A percentile compares a stretch with the other conserved stretches of the same genome.
Evolutionary conservation across 2,113 vertebrate genomes (phyloP).

Genomic region (Thalassarche chlororhynchos): DNA sequence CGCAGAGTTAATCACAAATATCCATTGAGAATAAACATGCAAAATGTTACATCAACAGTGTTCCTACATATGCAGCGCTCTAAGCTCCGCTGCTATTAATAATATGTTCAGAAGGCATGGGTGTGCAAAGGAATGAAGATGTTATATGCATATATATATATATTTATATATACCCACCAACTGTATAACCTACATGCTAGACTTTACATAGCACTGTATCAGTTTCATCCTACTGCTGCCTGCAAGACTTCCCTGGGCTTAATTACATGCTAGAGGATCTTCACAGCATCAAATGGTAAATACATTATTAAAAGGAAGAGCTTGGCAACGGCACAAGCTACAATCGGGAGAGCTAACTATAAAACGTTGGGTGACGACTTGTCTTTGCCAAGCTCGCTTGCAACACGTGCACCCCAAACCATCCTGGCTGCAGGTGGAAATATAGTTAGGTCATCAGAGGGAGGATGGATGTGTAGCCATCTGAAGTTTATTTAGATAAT

Average conservation of each 20-base stretch:
- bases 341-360: background rate
- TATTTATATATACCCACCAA: background rate
- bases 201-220: conserved; percentile 12
- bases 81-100: background rate
- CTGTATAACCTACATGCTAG: background rate
- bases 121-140: conserved; percentile 17
- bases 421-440: background rate
- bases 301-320: background rate
- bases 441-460: background rate
- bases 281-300: background rate
- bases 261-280: background rate
- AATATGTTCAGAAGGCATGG: background rate
- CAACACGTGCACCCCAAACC: background rate
- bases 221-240: conserved; percentile 20
- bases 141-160: background rate
- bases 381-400: background rate
- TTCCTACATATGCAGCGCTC: background rate
- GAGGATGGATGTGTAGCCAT: background rate
- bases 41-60: conserved; percentile 1
- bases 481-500: background rate
- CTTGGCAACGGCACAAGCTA: background rate
- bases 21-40: conserved; percentile 25
- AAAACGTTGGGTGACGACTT: rapidly evolving
- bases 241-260: conserved; percentile 18
- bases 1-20: conserved; percentile 19